Conservation (phyloP, 2,113 vertebrate genomes). For the Pipra filicauda region DNA sequence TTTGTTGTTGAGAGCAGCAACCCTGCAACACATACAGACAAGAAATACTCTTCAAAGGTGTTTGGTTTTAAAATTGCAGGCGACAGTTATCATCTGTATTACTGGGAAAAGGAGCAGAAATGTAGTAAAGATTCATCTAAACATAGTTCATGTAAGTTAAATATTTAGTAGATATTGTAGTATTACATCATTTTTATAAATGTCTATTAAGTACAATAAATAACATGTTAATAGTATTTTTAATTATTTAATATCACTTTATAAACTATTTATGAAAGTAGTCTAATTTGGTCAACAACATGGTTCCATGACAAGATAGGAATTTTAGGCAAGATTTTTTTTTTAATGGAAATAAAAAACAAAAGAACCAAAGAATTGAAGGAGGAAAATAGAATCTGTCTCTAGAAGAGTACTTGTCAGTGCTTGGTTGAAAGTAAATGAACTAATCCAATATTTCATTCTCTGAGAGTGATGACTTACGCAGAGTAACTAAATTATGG, state of each 20-base stretch:
- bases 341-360: not conserved
- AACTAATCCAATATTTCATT: constrained; percentile 21
- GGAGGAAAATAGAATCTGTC: not conserved
- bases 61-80: not conserved
- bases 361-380: not conserved
- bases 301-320: not conserved
- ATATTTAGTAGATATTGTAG: not conserved
- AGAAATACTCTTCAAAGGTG: not conserved
- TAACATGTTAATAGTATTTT: not conserved
- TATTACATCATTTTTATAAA: not conserved
- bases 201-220: not conserved
- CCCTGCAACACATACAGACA: not conserved
- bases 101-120: not conserved
- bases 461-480: not conserved
- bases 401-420: not conserved
- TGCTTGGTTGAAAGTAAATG: not conserved
- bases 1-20: not conserved
- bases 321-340: not conserved
- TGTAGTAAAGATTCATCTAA: not conserved
- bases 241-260: not conserved
- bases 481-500: constrained; percentile 14
- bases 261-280: not conserved
- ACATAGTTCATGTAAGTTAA: not conserved
- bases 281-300: not conserved
- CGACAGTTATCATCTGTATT: not conserved